A percentile compares a stretch with the other conserved stretches of the same genome.
These are phyloP conservation scores for Dicyrtoma fusca DNA, from an alignment of 2,888 invertebrate genomes.

Conservation along the genomic window DNA sequence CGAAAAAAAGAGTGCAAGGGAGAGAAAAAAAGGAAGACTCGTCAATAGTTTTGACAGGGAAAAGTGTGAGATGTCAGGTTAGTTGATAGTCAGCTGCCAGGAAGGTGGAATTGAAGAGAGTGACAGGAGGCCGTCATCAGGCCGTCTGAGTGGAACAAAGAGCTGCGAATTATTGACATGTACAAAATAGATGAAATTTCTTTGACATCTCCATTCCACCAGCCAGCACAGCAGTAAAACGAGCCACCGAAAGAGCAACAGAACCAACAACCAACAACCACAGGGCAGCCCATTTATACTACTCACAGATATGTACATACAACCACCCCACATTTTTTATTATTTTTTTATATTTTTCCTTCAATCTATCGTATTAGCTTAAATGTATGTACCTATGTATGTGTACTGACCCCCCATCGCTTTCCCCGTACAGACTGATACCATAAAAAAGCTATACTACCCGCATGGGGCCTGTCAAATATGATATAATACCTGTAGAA, in stretches of 20 bases:
- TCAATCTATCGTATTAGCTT: no score
- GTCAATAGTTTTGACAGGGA: slow-evolving; percentile 21
- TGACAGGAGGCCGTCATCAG: slow-evolving; percentile 44
- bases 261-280: not conserved
- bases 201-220: slow-evolving; percentile 38
- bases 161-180: slow-evolving; percentile 45
- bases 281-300: not conserved
- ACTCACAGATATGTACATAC: no score
- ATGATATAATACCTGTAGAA: no score
- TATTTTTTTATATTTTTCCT: no score
- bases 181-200: slow-evolving; percentile 43
- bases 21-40: not conserved
- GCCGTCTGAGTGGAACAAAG: slow-evolving; percentile 43
- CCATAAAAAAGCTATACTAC: no score
- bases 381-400: no score
- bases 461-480: no score
- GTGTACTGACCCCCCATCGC: no score
- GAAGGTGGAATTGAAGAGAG: slow-evolving; percentile 38
- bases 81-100: slow-evolving; percentile 46
- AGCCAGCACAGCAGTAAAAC: not conserved
- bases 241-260: not conserved
- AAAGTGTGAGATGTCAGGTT: slow-evolving; percentile 42
- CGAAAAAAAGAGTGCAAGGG: slow-evolving; percentile 2
- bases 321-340: no score
- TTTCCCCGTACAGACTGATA: no score